Base-by-base conservation (phyloP, 2,113 vertebrate species). In the human (Homo sapiens) region DNA sequence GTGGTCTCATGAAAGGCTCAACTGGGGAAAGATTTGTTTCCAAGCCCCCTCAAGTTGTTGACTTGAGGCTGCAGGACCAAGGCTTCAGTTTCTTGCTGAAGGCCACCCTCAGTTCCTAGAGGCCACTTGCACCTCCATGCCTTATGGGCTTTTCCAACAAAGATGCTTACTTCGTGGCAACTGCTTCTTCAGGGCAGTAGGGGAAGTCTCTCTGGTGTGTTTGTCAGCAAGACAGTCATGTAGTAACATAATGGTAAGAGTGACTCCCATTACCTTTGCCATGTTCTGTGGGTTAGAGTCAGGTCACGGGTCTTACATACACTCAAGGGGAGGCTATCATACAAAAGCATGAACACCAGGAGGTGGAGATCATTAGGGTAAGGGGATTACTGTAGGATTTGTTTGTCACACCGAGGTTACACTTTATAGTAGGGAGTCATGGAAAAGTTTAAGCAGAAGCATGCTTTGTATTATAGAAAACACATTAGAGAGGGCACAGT, bases 251-350 rank as follows among this genome's bases (percentile, higher is more conserved):
- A 45, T 48, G 8, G 30, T 14, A 22, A 48, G 59, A 6, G 18
- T 30, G 11, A 23, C 35, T 23, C 59, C 89, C 5, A 14, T 92
- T 82, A 45, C 52, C 25, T 85, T 85, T 66, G 55, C 35, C 43
- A 6, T 64, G 27, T 22, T 89, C 73, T 89, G 12, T 91, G 87
- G 40, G 13, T 94, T 75, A 83, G 20, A 92, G 43, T 64, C 52
- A 50, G 57, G 73, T 64, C 38, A 22, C 27, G 32, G 35, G 8
- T 23, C 3, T 45, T 20, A 20, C 35, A 7, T 14, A 80, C 66
- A 20, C 59, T 9, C 30, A 45, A 78, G 27, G 12, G 23, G 23
- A 45, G 73, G 27, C 22, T 18, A 22, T 57, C 20, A 61, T 32
- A 59, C 66, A 70, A 48, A 43, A n/a, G 9, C 30, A 38, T 68